Base-by-base conservation (phyloP, 2,888 invertebrate genomes). In the Dascillus cervinus region DNA sequence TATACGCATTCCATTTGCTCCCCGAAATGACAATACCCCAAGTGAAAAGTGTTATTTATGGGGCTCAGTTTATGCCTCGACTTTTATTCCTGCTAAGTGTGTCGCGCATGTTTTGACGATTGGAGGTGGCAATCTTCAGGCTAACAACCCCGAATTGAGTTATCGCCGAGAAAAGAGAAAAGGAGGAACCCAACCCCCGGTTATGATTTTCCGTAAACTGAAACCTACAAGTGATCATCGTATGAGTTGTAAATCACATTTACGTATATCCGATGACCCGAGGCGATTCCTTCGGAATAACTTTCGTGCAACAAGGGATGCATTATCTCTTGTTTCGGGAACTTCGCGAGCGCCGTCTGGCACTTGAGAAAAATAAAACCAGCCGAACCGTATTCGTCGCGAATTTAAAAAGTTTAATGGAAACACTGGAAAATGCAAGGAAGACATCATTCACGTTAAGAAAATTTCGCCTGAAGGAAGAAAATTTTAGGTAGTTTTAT, bases 1-100 rank as follows among this genome's bases (percentile, higher is more conserved):
- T 47, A n/a, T n/a, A 50, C 50, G 50, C 50, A 50, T 51, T 50
- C 53, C 47, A 42, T 50, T 49, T 52, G 37, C 50, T 49, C 46
- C 45, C 48, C 44, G 45, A 51, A 51, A 52, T 49, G 43, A 34
- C 37, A 41, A 39, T 41, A 26, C 35, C 44, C 43, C 36, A 35
- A 46, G 41, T 46, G 50, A 51, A 52, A 52, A 53, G 50, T 44
- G 52, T 53, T 56, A 56, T 56, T 56, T 56, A 55, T 53, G 53
- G 45, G 33, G 43, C 44, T 44, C 37, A 44, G 44, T 47, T 46
- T 46, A 45, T 41, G 49, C 46, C 41, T 39, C 40, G 43, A 46
- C 44, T 53, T 56, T 56, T 57, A 56, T 55, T 53, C 47, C 45
- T 38, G 44, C 48, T 52, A 40, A 40, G 39, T 40, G 34, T 53